Evolutionary conservation across 2,797 vertebrate genomes (phyloP).

Genomic region (Acridotheres tristis): DNA sequence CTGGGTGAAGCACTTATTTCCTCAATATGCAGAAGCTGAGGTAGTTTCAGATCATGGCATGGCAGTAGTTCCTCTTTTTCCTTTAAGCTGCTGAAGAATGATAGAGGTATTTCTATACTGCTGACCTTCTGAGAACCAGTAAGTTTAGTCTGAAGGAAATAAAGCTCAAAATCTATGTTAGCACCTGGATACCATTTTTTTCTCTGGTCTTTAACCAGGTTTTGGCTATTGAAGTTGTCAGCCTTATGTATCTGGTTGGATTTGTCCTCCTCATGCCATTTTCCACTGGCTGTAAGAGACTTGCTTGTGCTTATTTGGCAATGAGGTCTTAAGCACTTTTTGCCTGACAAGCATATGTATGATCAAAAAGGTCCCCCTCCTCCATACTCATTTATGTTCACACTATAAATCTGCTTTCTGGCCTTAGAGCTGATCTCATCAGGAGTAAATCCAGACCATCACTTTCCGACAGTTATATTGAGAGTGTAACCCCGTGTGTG

Average conservation of each 20-base stretch:
- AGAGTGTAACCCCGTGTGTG: constrained; percentile 68
- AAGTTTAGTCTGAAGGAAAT: background rate
- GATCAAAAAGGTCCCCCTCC: constrained; percentile 68
- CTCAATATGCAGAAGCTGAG: background rate
- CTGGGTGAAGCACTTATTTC: background rate
- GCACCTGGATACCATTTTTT: background rate
- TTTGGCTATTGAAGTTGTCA: constrained; percentile 14
- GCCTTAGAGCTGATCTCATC: constrained; percentile 75
- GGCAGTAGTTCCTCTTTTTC: background rate
- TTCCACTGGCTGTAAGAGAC: constrained; percentile 6
- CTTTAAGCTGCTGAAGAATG: constrained; percentile 20
- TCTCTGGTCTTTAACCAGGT: background rate
- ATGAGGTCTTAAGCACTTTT: constrained; percentile 67
- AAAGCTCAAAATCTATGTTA: background rate
- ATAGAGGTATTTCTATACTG: constrained; percentile 10
- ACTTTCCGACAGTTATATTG: constrained; percentile 73
- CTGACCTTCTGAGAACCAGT: background rate
- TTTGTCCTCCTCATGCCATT: constrained; percentile 43
- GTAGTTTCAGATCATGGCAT: constrained; percentile 13
- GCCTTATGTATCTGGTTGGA: background rate
- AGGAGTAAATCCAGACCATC: constrained; percentile 73
- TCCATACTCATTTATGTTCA: constrained; percentile 65
- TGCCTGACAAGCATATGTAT: constrained; percentile 76
- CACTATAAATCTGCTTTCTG: constrained; percentile 74
- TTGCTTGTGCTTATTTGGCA: constrained; percentile 64